phyloP scores from a whole-genome alignment of 2,113 vertebrate species.

The Salvator merianae region DNA sequence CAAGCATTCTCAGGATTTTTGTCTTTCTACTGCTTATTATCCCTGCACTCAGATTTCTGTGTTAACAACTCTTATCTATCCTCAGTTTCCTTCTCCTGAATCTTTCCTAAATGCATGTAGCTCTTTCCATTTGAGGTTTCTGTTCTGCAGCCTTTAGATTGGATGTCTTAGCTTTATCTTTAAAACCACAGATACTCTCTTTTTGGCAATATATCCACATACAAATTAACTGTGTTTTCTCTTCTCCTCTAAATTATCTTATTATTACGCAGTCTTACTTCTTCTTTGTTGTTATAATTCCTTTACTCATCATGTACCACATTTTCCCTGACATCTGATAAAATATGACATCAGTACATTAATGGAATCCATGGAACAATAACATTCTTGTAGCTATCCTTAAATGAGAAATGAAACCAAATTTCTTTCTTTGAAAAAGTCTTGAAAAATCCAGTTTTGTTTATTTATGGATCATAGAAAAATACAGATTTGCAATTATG shows the following conservation, averaged over 20 bases:
- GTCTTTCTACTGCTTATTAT: neutral
- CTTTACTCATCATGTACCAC: conserved; percentile 2
- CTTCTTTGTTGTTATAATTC: neutral
- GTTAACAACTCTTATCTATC: neutral
- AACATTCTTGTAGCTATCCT: neutral
- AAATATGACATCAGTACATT: conserved; percentile 19
- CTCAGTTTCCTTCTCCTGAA: neutral
- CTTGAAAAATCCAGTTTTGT: neutral
- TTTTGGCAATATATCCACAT: neutral
- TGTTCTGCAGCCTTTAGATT: neutral
- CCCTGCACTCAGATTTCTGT: neutral
- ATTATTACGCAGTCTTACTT: neutral
- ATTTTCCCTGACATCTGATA: conserved; percentile 10
- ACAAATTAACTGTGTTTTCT: neutral
- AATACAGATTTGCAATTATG: neutral
- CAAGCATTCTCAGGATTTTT: neutral
- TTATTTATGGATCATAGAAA: neutral
- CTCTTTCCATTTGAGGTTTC: neutral
- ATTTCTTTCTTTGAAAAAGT: neutral
- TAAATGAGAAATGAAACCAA: neutral
- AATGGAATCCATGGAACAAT: neutral
- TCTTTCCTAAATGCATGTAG: neutral
- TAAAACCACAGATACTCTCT: neutral
- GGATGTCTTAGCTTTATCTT: conserved; percentile 14
- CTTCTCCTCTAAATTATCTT: conserved; percentile 15